Base-by-base conservation (phyloP, 2,888 invertebrate genomes). In the Ischnura elegans region DNA sequence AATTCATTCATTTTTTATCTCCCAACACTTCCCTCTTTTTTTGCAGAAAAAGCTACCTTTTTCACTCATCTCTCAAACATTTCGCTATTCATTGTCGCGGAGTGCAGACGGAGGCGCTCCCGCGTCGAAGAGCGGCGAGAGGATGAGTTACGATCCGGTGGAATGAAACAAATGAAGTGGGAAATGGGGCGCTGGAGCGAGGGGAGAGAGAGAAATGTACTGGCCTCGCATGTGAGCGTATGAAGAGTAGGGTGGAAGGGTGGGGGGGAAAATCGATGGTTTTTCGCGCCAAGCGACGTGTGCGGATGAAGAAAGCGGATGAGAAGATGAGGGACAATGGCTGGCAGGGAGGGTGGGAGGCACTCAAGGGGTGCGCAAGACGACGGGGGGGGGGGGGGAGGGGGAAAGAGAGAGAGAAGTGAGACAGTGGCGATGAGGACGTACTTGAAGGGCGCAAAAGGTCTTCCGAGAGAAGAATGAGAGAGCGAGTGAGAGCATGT, bases 141-240 rank as follows among this genome's bases (percentile, higher is more conserved):
- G 29, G 36, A 36, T 29, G 76, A 36, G 13, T 10, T 76, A 76
- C 76, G 76, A 36, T 29, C 76, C 76, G 76, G 29, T n/a, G 61
- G 76, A 61, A 25, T 25, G 76, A 76, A 76, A 76, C 76, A 76
- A 76, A 36, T 76, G 76, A 76, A 76, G 36, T 76, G 36, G 76
- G 76, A 36, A 76, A 76, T 76, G 76, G 76, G 29, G 76, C 76
- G 61, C 61, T 25, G 61, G 61, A 1, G 19, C 21, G 29, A 36
- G 16, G 76, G 25, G 8, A 36, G 29, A 76, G 29, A 36, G 16
- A 36, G 25, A 10, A 36, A 36, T 36, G 76, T 29, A 13, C 10
- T 13, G 10, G n/a, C 29, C 76, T 29, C 29, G 36, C 29, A 36
- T 76, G 76, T 76, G 76, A 76, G 29, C 29, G 76, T 19, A 61